These are phyloP conservation scores for Netelia virgata DNA, from an alignment of 2,888 invertebrate species.

Conservation along the genomic window DNA sequence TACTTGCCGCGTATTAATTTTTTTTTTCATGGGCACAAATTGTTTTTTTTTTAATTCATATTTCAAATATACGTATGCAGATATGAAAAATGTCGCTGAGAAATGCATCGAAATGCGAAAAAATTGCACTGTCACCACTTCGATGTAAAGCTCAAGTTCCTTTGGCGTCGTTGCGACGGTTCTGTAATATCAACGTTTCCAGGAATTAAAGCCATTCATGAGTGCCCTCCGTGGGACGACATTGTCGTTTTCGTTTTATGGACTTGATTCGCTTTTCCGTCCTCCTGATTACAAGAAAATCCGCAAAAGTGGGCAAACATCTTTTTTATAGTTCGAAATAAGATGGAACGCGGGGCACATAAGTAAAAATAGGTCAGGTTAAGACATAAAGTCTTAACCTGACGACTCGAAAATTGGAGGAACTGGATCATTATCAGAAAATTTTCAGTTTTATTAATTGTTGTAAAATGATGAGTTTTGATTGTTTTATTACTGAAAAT, in stretches of 20 bases:
- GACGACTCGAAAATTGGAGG: no score
- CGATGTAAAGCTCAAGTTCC: constrained; percentile 5
- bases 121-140: constrained; percentile 17
- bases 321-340: no score
- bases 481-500: no score
- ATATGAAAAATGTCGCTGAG: neutral
- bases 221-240: constrained; percentile 24
- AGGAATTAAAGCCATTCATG: constrained; percentile 25
- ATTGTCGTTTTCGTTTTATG: constrained; percentile 26
- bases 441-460: no score
- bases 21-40: neutral
- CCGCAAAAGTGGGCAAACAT: neutral
- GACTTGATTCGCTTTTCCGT: neutral
- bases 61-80: neutral
- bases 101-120: constrained; percentile 23
- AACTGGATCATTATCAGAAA: no score
- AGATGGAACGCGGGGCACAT: no score
- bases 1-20: constrained; percentile 32
- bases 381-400: no score
- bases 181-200: constrained; percentile 26
- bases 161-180: constrained; percentile 46
- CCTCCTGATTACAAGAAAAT: neutral
- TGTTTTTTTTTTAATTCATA: neutral
- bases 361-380: no score
- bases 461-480: no score